Percentiles rank a stretch among this genome's conserved stretches.
phyloP scores from a whole-genome alignment of 2,113 vertebrate species.

The Coptodon bakossiorum region DNA sequence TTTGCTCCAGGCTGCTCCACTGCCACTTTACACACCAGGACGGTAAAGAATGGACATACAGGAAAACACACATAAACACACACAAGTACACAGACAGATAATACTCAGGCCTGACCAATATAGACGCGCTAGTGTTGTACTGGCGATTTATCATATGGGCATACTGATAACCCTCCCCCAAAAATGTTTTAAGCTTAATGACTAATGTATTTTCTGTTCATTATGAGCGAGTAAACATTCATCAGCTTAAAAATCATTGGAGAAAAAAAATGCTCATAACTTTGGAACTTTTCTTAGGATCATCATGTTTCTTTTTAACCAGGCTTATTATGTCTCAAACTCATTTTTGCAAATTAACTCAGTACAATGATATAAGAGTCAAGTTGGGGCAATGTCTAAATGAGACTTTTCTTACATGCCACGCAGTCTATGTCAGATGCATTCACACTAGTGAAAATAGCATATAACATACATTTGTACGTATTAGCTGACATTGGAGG shows the following conservation, averaged over 20 bases:
- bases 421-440: neutral
- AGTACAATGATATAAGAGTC: neutral
- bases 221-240: neutral
- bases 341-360: neutral
- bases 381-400: neutral
- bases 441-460: neutral
- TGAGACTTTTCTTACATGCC: rapidly evolving
- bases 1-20: conserved; percentile 54
- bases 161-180: neutral
- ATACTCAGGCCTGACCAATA: neutral
- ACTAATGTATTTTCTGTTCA: neutral
- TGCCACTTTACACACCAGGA: conserved; percentile 49
- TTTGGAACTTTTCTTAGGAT: neutral
- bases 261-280: neutral
- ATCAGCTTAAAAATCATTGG: neutral
- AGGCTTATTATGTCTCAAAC: neutral
- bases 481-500: neutral
- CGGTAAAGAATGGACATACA: conserved; percentile 50
- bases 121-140: neutral
- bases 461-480: neutral
- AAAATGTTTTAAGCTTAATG: neutral
- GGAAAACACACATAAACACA: conserved; percentile 5
- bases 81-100: neutral
- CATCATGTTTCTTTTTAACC: neutral
- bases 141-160: neutral